Percentiles rank a stretch among this genome's conserved stretches.
Conservation (phyloP, 2,888 invertebrate genomes). For the Timema cristinae region DNA sequence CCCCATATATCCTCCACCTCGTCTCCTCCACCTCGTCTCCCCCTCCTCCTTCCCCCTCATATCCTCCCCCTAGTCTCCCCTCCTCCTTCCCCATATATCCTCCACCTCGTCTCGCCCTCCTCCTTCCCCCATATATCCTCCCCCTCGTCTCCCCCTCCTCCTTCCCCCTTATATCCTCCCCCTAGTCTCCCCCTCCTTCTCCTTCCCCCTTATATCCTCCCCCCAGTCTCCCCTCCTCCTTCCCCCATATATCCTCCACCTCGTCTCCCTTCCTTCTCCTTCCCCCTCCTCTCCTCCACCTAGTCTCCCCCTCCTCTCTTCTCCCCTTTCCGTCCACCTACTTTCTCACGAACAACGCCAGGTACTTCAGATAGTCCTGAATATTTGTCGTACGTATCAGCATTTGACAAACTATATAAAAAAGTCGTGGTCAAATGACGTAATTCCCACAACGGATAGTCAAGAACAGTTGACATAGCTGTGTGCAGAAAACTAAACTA, state of each 20-base stretch:
- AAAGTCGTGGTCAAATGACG: too few species aligned
- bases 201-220: not conserved
- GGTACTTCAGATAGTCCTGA: too few species aligned
- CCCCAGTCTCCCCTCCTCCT: not conserved
- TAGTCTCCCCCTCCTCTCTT: not conserved
- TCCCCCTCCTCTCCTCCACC: not conserved
- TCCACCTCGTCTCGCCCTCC: not conserved
- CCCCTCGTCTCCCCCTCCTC: not conserved
- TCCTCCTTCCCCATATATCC: not conserved
- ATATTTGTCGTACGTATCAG: too few species aligned
- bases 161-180: not conserved
- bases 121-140: not conserved
- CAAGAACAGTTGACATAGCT: too few species aligned
- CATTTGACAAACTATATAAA: too few species aligned
- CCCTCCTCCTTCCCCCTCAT: not conserved
- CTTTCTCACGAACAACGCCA: too few species aligned
- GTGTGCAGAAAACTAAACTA: too few species aligned
- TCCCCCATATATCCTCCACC: not conserved
- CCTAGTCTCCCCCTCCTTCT: too few species aligned
- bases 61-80: not conserved
- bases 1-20: not conserved
- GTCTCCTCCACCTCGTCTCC: too few species aligned
- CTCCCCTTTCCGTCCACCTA: not conserved
- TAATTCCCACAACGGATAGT: too few species aligned
- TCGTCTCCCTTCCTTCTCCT: not conserved